Base-by-base conservation (phyloP, 2,113 vertebrate species). In the Carassius gibelio region DNA sequence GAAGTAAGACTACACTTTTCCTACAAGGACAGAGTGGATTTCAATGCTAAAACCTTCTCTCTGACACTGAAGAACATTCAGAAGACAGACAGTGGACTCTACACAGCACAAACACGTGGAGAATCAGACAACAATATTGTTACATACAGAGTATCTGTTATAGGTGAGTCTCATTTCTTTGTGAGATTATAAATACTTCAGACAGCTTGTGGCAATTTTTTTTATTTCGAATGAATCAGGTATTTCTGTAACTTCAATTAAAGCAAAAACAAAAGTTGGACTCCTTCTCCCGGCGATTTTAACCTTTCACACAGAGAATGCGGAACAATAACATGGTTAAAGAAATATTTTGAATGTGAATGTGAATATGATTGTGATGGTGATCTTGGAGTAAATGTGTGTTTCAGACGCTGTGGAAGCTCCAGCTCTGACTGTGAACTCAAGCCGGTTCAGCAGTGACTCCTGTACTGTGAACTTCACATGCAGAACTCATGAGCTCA, bases 381-480 rank as follows among this genome's bases (percentile, higher is more conserved):
- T 83, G 62, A 64, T 64, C 4, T 9, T 23, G 8, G n/a, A 10
- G 9, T 13, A 64, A 66, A 66, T 26, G 23, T n/a, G n/a, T 76
- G 74, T 76, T 76, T 76, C 48, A 76, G 74, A 55, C 17, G 74
- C 57, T n/a, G 57, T 59, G 17, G 57, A 59, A 7, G 8, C 30
- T 61, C 76, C 55, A 21, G 76, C 38, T 0, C 55, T 62, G 21
- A 62, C 34, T 42, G 19, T 42, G 8, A 26, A 62, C 59, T 48
- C 77, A 23, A 2, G 1, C 55, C 1, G 1, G 19, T 78, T 3
- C 57, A 79, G 50, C 3, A 13, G 21, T 64, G 13, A 45, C 0
- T 45, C 36, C 34, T 80, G 57, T 64, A 8, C 3, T 57, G 15
- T 61, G 0, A 59, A 0, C 0, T 42, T 17, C 0, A 80, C 36